Evolutionary conservation across 2,888 invertebrate genomes (phyloP).

Genomic region (Apodemia zela): DNA sequence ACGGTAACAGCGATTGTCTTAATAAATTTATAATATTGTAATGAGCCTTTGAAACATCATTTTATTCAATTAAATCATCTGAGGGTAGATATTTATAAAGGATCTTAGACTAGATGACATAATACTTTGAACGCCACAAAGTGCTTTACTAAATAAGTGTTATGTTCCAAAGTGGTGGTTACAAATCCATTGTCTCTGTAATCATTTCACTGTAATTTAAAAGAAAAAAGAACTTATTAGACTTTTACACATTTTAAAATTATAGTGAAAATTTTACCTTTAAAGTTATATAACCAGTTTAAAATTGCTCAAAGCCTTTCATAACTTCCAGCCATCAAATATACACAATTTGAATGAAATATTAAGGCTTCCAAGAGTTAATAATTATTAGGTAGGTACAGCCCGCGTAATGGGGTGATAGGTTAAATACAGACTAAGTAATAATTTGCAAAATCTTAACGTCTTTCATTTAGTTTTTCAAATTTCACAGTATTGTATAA

Average conservation of each 20-base stretch:
- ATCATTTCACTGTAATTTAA: conserved; percentile 22
- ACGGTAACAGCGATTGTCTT: too few species aligned
- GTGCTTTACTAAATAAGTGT: neutral
- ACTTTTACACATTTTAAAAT: neutral
- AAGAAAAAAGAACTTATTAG: conserved; percentile 8
- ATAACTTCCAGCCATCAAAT: neutral
- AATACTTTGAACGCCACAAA: neutral
- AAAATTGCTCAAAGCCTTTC: neutral
- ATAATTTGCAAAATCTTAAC: too few species aligned
- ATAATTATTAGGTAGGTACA: too few species aligned
- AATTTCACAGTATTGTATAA: too few species aligned
- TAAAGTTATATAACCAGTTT: neutral
- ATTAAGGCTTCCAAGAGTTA: neutral
- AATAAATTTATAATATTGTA: too few species aligned
- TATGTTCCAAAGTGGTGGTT: neutral
- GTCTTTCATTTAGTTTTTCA: too few species aligned
- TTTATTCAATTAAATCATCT: too few species aligned
- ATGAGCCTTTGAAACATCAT: too few species aligned
- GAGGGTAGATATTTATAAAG: too few species aligned
- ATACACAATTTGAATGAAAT: neutral
- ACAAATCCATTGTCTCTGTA: conserved; percentile 21
- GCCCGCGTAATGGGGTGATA: neutral
- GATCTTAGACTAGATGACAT: too few species aligned
- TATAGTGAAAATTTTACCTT: neutral
- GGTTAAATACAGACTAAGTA: too few species aligned